Evolutionary conservation across 2,113 vertebrate species (phyloP).

Genomic region (Boleophthalmus pectinirostris): DNA sequence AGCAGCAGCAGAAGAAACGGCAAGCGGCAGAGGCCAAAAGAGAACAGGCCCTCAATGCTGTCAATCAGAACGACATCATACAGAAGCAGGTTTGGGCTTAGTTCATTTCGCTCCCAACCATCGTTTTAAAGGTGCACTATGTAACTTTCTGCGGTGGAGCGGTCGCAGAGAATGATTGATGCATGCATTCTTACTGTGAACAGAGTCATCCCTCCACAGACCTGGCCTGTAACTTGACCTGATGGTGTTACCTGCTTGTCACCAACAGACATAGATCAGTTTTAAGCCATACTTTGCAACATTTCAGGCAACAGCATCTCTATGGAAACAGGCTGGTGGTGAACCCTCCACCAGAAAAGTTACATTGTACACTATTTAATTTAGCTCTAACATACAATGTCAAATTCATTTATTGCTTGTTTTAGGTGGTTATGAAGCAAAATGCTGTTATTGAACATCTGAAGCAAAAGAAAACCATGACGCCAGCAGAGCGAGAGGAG

Average conservation of each 20-base stretch:
- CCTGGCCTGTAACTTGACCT: no score
- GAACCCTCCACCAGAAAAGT: no score
- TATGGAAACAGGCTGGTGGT: no score
- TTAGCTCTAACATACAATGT: no score
- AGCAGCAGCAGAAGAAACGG: constrained; percentile 92
- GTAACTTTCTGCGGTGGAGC: no score
- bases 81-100: constrained; percentile 88
- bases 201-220: no score
- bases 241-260: not conserved
- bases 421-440: constrained; percentile 95
- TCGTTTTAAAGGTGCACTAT: not conserved
- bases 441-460: constrained; percentile 95
- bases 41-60: constrained; percentile 86
- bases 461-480: constrained; percentile 96
- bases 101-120: not conserved
- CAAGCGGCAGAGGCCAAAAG: constrained; percentile 88
- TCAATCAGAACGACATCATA: constrained; percentile 93
- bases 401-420: not conserved
- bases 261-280: not conserved
- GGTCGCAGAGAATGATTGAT: no score
- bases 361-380: no score
- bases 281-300: not conserved
- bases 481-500: constrained; percentile 91
- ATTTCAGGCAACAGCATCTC: no score
- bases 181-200: no score